phyloP scores from a whole-genome alignment of 2,888 invertebrate genomes.

The Caenorhabditis drosophilae region DNA sequence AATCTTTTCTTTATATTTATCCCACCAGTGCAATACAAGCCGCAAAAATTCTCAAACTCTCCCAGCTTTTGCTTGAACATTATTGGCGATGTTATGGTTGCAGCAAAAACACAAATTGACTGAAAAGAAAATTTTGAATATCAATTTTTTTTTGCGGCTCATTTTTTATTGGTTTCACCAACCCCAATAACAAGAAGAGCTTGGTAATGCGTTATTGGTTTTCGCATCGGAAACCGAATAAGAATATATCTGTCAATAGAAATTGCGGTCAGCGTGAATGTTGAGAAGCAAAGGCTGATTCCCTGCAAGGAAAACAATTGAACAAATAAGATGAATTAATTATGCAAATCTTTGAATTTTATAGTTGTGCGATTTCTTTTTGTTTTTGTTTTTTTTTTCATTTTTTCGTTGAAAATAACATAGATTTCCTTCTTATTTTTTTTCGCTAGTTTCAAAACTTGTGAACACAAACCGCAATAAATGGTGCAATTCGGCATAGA shows the following conservation, averaged over 20 bases:
- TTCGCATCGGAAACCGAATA: conserved; percentile 66
- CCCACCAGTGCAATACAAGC: conserved; percentile 58
- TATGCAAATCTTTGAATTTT: too few species aligned
- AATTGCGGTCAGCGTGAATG: conserved; percentile 65
- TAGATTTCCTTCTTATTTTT: background rate
- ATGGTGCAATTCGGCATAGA: conserved; percentile 62
- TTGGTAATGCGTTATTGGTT: conserved; percentile 60
- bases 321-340: too few species aligned
- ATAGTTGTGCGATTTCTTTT: too few species aligned
- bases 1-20: conserved; percentile 6
- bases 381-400: background rate
- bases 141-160: too few species aligned
- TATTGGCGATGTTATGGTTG: conserved; percentile 55
- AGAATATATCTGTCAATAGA: conserved; percentile 63
- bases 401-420: conserved; percentile 1
- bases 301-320: conserved; percentile 54
- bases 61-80: conserved; percentile 61
- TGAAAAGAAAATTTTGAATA: conserved; percentile 25
- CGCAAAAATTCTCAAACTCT: conserved; percentile 59
- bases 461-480: conserved; percentile 52
- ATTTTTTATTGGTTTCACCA: background rate
- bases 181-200: conserved; percentile 59
- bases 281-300: conserved; percentile 61
- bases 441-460: too few species aligned
- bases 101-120: conserved; percentile 55